Evolutionary conservation across 2,888 invertebrate species (phyloP), one percentile per base, ranked within the genome.

Genomic region (Polyommatus icarus): DNA sequence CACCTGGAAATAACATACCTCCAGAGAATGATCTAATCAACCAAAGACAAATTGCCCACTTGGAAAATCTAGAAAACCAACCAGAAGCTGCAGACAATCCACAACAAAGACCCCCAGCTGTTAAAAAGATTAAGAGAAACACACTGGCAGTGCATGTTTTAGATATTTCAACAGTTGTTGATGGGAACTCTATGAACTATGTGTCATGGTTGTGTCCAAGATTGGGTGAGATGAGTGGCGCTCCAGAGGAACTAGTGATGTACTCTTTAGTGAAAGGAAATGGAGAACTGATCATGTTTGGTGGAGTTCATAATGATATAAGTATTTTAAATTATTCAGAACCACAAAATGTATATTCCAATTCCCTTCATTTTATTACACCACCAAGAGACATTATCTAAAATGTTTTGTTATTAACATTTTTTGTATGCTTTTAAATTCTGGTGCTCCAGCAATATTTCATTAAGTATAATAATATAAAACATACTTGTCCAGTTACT

Each of bases 271-370:
- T 98, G 6, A 96, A 97, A 81, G 99, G 98, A 18, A 97, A 98
- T 86, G 98, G 98, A 15, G 99, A 99, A 93, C 91, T 99, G 46
- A 96, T 99, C 77, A 97, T 99, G 95, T 99, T 99, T 93, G 99
- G 99, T n/a, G 99, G 99, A 79, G 98, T 99, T 82, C 96, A 97
- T 84, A 98, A 97, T 88, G 97, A 97, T 87, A 95, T 95, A 78
- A 94, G 94, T 80, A 95, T 96, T 80, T 89, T 96, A 80, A 95
- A 95, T 85, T 91, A 90, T 80, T 86, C 91, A 80, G 96, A 95
- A 83, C 96, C 96, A 86, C 91, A 92, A 85, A 90, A 88, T 83
- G 95, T 96, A 90, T 97, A 97, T 85, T 97, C 97, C 67, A 97
- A 97, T 92, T 95, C 96, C 78, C 91, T 97, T 85, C 96, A 97